Percentiles rank a stretch among this genome's conserved stretches.
Conservation (phyloP, 2,797 vertebrate species). For the Acipenser transmontanus region DNA sequence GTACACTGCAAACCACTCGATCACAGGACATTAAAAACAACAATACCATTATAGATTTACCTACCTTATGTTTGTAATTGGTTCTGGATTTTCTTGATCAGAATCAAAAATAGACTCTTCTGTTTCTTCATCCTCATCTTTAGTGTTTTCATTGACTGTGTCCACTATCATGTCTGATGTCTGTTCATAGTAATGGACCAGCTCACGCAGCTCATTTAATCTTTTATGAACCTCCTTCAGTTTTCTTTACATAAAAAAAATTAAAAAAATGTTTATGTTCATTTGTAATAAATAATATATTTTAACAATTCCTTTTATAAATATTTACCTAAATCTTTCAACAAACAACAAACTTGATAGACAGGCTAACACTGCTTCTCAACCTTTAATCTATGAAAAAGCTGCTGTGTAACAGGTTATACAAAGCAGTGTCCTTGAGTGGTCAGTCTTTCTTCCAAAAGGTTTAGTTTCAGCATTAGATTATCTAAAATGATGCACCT, state of each 20-base stretch:
- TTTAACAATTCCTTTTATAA: too few relatives aligned
- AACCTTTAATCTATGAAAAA: too few relatives aligned
- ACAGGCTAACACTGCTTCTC: too few relatives aligned
- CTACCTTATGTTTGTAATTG: constrained; percentile 85
- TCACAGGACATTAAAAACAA: background rate
- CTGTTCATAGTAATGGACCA: constrained; percentile 97
- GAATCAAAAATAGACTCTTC: constrained; percentile 88
- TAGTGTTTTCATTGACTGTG: constrained; percentile 92
- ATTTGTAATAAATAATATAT: too few relatives aligned
- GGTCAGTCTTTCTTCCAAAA: too few relatives aligned
- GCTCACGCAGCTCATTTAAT: constrained; percentile 86
- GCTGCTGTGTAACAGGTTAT: too few relatives aligned
- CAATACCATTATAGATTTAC: background rate
- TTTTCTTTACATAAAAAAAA: constrained; percentile 58
- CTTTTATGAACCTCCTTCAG: constrained; percentile 95
- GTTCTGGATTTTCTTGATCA: constrained; percentile 76
- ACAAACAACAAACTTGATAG: too few relatives aligned
- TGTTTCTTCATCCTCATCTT: constrained; percentile 68
- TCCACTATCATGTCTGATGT: constrained; percentile 98
- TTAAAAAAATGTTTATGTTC: too few relatives aligned
- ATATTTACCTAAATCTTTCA: too few relatives aligned
- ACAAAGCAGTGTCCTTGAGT: too few relatives aligned
- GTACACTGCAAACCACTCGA: background rate
- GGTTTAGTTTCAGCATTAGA: too few relatives aligned
- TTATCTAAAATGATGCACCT: too few relatives aligned